Base-by-base conservation (phyloP, 2,888 invertebrate species). In the Perithous albicinctus region DNA sequence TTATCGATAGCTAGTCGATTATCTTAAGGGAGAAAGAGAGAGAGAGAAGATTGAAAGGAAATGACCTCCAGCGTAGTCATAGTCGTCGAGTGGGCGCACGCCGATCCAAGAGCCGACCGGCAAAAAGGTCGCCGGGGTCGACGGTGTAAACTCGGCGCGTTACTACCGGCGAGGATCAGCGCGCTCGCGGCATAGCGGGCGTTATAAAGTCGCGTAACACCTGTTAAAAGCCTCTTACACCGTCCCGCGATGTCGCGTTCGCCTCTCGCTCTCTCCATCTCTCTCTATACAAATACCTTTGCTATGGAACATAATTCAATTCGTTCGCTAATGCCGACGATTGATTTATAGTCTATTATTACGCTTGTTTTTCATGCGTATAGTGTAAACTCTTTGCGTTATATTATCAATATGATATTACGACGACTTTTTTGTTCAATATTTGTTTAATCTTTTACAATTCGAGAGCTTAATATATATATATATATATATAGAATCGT, bases 141-240 rank as follows among this genome's bases (percentile, higher is more conserved):
- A 74, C 84, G 86, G 85, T 88, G 89, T 91, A 90, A 91, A 90
- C 86, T 87, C 86, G 80, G 85, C 83, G 88, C 88, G 86, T 91
- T 90, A 90, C 89, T 90, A 89, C 90, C 87, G 88, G 73, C 83
- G 70, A 82, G 86, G 81, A 85, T 4, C 85, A 82, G 84, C 72
- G 82, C 66, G 79, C 77, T 86, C 66, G 83, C 85, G 77, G 61
- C 81, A 51, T 79, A 83, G 51, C 66, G 56, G 76, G 80, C 83
- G 84, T 80, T 87, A 85, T 86, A 86, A 85, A 87, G 84, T 85
- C 86, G 86, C 86, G 80, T 78, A 86, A 89, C 89, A 88, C 88
- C 88, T 89, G 89, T 88, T 89, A 86, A 85, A 75, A 35, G n/a
- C 56, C 64, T 56, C 43, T 46, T 41, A 15, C 56, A 35, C n/a